Percentiles rank a stretch among this genome's conserved stretches.
phyloP scores from a whole-genome alignment of 2,113 vertebrate species.

The Upupa epops region DNA sequence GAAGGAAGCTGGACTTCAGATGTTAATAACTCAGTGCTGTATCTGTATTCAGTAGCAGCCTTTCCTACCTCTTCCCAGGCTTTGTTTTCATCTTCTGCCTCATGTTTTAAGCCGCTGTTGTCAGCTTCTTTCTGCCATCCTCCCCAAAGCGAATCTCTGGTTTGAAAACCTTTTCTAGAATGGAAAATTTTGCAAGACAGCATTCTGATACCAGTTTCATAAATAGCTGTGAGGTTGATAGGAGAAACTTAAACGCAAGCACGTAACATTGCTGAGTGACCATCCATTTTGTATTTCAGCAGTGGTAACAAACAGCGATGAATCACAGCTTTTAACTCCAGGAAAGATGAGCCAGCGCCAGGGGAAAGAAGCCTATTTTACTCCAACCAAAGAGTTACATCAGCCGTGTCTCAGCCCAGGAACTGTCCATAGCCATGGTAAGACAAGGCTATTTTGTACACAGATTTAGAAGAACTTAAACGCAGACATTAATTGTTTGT shows the following conservation, averaged over 20 bases:
- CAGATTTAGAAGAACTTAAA: background rate
- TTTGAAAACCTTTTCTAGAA: background rate
- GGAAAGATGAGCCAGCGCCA: slow-evolving; percentile 95
- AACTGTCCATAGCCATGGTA: slow-evolving; percentile 86
- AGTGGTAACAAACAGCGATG: slow-evolving; percentile 83
- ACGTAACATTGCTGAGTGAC: background rate
- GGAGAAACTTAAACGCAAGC: background rate
- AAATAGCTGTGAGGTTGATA: background rate
- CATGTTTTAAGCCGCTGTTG: background rate
- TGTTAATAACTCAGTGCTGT: background rate
- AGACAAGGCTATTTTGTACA: slow-evolving; percentile 19
- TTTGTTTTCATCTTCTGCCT: background rate
- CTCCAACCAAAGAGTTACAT: slow-evolving; percentile 86
- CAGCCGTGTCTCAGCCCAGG: slow-evolving; percentile 84
- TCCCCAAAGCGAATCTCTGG: background rate
- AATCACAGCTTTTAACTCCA: slow-evolving; percentile 83
- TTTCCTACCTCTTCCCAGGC: background rate
- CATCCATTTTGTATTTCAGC: slow-evolving; percentile 73
- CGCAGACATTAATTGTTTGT: background rate
- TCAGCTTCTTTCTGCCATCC: background rate
- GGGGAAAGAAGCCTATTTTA: slow-evolving; percentile 86
- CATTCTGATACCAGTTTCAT: background rate
- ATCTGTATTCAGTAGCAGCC: background rate
- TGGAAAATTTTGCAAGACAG: background rate
- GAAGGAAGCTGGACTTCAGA: background rate